Evolutionary conservation across 1,140 invertebrate genomes (phyloP), one percentile per base, ranked within the genome.

Genomic region (Leptinotarsa lineolata): DNA sequence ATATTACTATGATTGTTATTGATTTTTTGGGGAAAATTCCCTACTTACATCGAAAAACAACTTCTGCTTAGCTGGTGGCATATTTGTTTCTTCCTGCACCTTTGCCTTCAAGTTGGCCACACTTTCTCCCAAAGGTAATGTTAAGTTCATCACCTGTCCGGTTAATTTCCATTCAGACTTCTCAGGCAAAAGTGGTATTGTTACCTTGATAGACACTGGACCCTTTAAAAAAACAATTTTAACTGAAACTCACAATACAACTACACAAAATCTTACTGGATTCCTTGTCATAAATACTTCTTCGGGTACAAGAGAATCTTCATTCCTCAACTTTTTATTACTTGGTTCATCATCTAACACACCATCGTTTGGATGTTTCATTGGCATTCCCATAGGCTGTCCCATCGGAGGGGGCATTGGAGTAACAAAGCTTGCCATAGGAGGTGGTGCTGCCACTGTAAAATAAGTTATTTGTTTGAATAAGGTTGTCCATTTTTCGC

Each of bases 51-150:
- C 95, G 82, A 92, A 92, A 76, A 96, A 92, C 15, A 99, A 85
- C 85, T 99, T 99, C 85, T 99, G 97, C 86, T 99, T 99, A 68
- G 96, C 95, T 63, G 93, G 94, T n/a, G 97, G 96, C 90, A 99
- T 94, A 58, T 93, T 93, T 69, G 93, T 93, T 78, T 92, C 88
- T 79, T 99, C 94, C 81, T 96, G 93, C 72, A 99, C 89, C 81
- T 94, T 92, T 2, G 91, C 90, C 85, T 99, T 99, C 65, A 99
- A 89, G 21, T 92, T 92, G 45, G 94, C 90, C 2, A 98, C 91
- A 2, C 90, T 89, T 76, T 98, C 95, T 6, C 89, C 90, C 6
- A 96, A 86, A 54, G 94, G 90, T 76, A 99, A 82, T 2, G 91
- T 92, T 24, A 97, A 88, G 20, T 88, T 89, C 64, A 99, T 85